Conservation (phyloP, 1,140 invertebrate species). For the Colletes latitarsis region DNA sequence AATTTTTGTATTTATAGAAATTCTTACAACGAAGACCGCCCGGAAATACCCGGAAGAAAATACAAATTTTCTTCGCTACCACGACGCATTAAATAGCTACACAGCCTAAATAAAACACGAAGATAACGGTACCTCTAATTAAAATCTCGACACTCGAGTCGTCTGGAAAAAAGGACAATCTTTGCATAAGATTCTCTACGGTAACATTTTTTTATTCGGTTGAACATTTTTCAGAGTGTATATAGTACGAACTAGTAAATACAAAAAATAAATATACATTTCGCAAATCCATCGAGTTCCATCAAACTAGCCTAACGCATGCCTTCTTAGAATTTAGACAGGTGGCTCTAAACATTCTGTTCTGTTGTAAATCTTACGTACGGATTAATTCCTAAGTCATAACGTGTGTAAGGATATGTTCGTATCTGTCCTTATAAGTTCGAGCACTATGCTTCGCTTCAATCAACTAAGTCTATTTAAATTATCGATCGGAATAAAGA, state of each 20-base stretch:
- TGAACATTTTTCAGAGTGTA: not conserved
- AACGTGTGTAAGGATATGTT: constrained; percentile 34
- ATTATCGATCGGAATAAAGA: not conserved
- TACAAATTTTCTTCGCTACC: too few species aligned
- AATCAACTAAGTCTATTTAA: not conserved
- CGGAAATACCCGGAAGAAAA: too few species aligned
- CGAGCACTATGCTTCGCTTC: not conserved
- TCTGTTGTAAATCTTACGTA: constrained; percentile 1
- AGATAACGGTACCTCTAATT: too few species aligned
- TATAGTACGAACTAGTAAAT: constrained; percentile 22
- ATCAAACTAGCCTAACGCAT: not conserved
- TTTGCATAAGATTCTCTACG: not conserved
- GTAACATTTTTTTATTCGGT: constrained; percentile 26
- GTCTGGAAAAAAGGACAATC: not conserved
- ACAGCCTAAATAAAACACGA: too few species aligned
- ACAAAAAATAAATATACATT: constrained; percentile 50
- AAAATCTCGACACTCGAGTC: not conserved
- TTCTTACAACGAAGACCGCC: too few species aligned
- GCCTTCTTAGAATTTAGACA: not conserved
- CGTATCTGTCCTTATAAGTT: constrained; percentile 13
- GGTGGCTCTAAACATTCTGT: constrained; percentile 18
- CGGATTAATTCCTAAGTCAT: constrained; percentile 22
- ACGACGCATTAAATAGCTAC: too few species aligned
- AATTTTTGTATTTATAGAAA: too few species aligned
- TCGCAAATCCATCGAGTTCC: constrained; percentile 4